Evolutionary conservation across 2,888 invertebrate species (phyloP).

Genomic region (Dryobotodes eremita): DNA sequence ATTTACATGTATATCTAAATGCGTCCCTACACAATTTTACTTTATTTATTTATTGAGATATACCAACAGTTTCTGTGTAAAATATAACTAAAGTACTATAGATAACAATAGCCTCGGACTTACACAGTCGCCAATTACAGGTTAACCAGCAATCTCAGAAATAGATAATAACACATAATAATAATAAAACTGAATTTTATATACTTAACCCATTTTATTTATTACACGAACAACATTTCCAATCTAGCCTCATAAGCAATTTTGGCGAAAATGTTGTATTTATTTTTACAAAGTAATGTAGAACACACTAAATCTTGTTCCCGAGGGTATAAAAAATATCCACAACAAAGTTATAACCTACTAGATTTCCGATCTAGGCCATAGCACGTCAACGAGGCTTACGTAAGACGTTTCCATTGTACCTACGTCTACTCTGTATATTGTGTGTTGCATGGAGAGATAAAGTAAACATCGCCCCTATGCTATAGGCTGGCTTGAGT

Average conservation of each 20-base stretch:
- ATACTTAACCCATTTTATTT: constrained; percentile 38
- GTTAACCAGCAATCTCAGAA: too few species aligned
- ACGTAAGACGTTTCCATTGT: constrained; percentile 57
- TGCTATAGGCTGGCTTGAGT: constrained; percentile 76
- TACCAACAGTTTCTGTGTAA: too few species aligned
- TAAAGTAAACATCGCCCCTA: constrained; percentile 79
- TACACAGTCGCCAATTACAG: too few species aligned
- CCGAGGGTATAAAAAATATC: constrained; percentile 21
- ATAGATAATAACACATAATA: too few species aligned
- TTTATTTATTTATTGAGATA: too few species aligned
- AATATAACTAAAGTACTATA: too few species aligned
- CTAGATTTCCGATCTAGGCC: constrained; percentile 62
- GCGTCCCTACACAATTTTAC: constrained; percentile 39
- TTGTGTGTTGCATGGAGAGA: constrained; percentile 68
- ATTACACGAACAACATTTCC: constrained; percentile 37
- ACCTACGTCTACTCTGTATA: constrained; percentile 42
- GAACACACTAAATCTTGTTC: constrained; percentile 39
- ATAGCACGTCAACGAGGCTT: constrained; percentile 47
- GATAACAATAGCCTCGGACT: too few species aligned
- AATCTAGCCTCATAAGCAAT: constrained; percentile 31
- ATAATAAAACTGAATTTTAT: constrained; percentile 30
- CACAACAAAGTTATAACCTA: constrained; percentile 31
- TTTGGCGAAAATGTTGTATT: constrained; percentile 28
- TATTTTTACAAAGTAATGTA: constrained; percentile 36
- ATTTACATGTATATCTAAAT: constrained; percentile 56